These are phyloP conservation scores for Amphipyra tragopoginis DNA, from an alignment of 2,888 invertebrate species.

Conservation along the genomic window DNA sequence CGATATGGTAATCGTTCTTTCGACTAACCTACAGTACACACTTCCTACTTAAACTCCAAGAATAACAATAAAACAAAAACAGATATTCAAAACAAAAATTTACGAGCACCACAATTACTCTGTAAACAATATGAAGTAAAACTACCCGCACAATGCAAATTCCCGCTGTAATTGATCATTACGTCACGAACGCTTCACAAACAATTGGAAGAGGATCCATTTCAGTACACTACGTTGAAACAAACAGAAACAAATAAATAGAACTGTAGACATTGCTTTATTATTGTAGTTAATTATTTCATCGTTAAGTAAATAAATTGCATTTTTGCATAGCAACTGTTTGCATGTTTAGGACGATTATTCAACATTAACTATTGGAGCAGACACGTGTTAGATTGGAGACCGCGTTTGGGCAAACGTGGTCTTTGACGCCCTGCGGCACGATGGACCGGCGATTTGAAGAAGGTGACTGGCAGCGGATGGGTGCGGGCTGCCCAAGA, in stretches of 20 bases:
- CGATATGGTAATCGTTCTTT: too few species aligned
- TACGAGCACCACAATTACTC: constrained; percentile 8
- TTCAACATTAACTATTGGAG: too few species aligned
- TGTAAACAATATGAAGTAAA: constrained; percentile 47
- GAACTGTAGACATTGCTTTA: constrained; percentile 10
- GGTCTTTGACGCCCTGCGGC: too few species aligned
- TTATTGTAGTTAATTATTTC: constrained; percentile 14
- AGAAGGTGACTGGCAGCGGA: too few species aligned
- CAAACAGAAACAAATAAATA: constrained; percentile 30
- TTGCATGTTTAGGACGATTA: too few species aligned
- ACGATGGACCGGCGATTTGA: too few species aligned
- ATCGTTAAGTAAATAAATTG: not conserved
- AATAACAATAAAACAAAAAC: not conserved
- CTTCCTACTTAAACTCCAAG: not conserved
- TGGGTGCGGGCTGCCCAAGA: too few species aligned
- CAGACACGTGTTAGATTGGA: too few species aligned
- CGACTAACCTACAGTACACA: too few species aligned
- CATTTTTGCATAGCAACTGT: not conserved
- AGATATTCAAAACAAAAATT: constrained; percentile 3
- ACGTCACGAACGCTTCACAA: constrained; percentile 59
- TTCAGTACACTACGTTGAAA: constrained; percentile 40
- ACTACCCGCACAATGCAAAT: constrained; percentile 61
- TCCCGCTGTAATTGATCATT: constrained; percentile 73
- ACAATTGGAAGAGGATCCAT: constrained; percentile 64
- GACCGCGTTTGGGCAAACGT: too few species aligned